Base-by-base conservation (phyloP, 2,113 vertebrate genomes). In the Menidia beryllina region DNA sequence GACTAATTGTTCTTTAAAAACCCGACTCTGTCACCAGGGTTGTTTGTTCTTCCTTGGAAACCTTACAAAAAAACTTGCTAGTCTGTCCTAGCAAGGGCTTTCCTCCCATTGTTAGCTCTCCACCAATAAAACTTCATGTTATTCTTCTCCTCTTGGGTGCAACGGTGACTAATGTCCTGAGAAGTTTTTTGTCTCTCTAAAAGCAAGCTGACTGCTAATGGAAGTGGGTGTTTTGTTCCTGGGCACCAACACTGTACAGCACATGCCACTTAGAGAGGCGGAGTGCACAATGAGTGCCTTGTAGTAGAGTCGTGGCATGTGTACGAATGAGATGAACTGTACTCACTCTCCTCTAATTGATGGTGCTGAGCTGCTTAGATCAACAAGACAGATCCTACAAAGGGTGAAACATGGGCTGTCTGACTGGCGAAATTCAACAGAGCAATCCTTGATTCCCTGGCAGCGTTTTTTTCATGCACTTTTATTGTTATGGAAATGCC, bases 41-140 rank as follows among this genome's bases (percentile, higher is more conserved):
- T 69, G 61, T 66, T 57, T 51, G 64, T 65, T 78, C 30, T 75
- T 53, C 64, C 69, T 75, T 75, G 78, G 83, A 75, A 89, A 90
- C 72, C 78, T 80, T 69, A 84, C n/a, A 77, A 67, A 82, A 66
- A 73, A 69, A 77, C 71, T 77, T 43, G 41, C 55, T 54, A 54
- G 79, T 67, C 52, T 14, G 69, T 81, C 63, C 72, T 66, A 57
- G 53, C 48, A 78, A 83, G 89, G 86, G 79, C 85, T 88, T 92
- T 93, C 92, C 92, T 93, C 81, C 84, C 71, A 91, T 94, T 94
- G 92, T 93, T 87, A 88, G 84, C 73, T 72, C 90, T 89, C 86
- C 87, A 81, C 85, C 71, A 82, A 84, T 87, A 90, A 92, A 91
- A 86, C 52, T 20, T 73, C 25, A 47, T 78, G 82, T 82, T 87